These are phyloP conservation scores for Lichenostomus cassidix DNA, from an alignment of 2,113 vertebrate species.

Conservation along the genomic window DNA sequence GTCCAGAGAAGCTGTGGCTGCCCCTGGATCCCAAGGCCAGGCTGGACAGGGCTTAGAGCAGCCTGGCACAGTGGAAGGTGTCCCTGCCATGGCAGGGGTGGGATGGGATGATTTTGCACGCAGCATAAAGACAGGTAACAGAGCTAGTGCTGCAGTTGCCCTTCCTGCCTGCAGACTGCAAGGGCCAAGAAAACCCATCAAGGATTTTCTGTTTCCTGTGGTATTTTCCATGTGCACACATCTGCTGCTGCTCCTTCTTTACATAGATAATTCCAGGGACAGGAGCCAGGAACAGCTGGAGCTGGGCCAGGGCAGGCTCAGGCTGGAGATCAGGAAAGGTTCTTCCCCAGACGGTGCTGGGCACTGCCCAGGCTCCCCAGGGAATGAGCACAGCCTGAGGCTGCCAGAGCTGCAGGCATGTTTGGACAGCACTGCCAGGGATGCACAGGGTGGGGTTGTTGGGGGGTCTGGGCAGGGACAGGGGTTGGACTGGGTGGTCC, in stretches of 20 bases:
- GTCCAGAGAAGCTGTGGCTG: background rate
- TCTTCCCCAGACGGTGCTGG: background rate
- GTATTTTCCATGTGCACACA: background rate
- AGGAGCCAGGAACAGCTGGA: fast-evolving
- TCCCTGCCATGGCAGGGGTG: background rate
- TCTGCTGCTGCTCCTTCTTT: background rate
- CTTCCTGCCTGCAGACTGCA: background rate
- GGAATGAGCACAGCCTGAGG: background rate
- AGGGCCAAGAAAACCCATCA: background rate
- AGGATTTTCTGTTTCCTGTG: background rate
- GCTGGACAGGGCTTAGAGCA: background rate
- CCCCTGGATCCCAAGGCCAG: background rate
- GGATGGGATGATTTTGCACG: background rate
- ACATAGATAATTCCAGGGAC: background rate
- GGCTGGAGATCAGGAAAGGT: background rate
- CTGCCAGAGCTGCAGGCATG: background rate
- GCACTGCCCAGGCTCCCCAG: background rate
- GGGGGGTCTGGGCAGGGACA: fast-evolving
- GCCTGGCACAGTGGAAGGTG: fast-evolving
- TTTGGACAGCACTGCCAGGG: background rate
- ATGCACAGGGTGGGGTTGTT: fast-evolving
- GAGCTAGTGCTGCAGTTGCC: background rate
- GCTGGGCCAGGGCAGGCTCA: background rate
- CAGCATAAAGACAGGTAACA: background rate
- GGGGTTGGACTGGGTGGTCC: fast-evolving